These are phyloP conservation scores for Platysternon megacephalum DNA, from an alignment of 2,113 vertebrate species.

Conservation along the genomic window DNA sequence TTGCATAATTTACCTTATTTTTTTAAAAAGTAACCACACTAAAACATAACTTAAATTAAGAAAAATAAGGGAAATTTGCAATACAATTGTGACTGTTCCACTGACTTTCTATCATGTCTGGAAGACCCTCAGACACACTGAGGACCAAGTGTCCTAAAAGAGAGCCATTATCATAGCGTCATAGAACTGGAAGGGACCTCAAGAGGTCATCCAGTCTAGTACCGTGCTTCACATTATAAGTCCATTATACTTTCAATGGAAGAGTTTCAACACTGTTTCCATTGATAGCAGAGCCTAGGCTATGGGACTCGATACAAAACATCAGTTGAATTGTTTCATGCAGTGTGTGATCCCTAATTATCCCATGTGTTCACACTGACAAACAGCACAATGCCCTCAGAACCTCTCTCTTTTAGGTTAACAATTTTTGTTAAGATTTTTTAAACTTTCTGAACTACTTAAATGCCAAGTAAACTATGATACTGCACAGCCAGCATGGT, in stretches of 20 bases:
- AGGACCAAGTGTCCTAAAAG: neutral
- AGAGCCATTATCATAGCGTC: neutral
- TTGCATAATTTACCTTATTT: conserved; percentile 1
- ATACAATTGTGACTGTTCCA: neutral
- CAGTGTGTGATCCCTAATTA: neutral
- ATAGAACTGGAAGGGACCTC: too few species aligned
- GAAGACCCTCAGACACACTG: neutral
- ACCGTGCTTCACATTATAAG: too few species aligned
- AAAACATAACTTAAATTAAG: neutral
- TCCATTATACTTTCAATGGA: neutral
- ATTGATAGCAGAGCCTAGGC: neutral
- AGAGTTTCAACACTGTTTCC: neutral
- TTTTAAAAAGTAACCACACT: neutral
- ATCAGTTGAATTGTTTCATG: neutral
- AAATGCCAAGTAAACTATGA: neutral
- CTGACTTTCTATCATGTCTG: neutral
- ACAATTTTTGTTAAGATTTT: neutral
- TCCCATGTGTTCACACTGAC: neutral
- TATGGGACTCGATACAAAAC: neutral
- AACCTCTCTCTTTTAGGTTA: neutral
- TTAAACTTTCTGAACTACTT: neutral
- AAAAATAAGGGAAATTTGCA: neutral
- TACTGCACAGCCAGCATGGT: neutral
- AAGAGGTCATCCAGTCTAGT: too few species aligned
- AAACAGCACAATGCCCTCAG: neutral